A percentile compares a stretch with the other conserved stretches of the same genome.
phyloP scores from a whole-genome alignment of 53 echinoderm and acorn worm species.

The Crossaster papposus region DNA sequence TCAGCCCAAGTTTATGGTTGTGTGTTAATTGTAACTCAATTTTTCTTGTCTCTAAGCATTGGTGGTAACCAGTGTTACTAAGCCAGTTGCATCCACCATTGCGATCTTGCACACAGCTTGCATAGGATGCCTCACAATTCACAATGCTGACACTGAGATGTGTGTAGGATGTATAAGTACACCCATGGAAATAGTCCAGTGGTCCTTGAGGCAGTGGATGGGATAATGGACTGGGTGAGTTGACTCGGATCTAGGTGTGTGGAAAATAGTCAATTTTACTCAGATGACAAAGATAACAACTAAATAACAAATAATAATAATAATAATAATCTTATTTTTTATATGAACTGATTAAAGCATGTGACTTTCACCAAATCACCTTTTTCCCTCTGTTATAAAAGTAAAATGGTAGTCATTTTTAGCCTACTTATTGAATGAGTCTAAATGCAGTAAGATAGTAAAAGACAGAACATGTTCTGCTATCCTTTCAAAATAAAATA shows the following conservation, averaged over 20 bases:
- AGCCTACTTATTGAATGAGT: too few species aligned
- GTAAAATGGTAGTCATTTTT: too few species aligned
- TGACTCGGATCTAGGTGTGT: slow-evolving; percentile 19
- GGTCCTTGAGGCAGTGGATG: slow-evolving; percentile 17
- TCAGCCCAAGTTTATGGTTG: slow-evolving; percentile 7
- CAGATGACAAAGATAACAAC: too few species aligned
- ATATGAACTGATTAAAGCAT: too few species aligned
- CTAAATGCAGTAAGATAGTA: too few species aligned
- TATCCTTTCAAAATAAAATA: too few species aligned
- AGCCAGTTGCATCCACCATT: slow-evolving; percentile 74
- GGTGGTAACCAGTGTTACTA: slow-evolving; percentile 57
- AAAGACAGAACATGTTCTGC: too few species aligned
- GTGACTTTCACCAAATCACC: too few species aligned
- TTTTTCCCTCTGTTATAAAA: too few species aligned
- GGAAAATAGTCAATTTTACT: not conserved
- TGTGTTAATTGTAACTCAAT: slow-evolving; percentile 15
- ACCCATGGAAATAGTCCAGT: slow-evolving; percentile 52
- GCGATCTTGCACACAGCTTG: slow-evolving; percentile 67
- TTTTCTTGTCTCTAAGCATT: slow-evolving; percentile 67
- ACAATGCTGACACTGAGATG: slow-evolving; percentile 33
- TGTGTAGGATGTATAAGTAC: slow-evolving; percentile 57
- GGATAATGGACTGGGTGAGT: not conserved
- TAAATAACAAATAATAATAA: too few species aligned
- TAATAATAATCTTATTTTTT: too few species aligned
- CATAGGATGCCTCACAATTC: slow-evolving; percentile 83